Evolutionary conservation across 2,888 invertebrate species (phyloP), one percentile per base, ranked within the genome.

Genomic region (Cantharis nigra): DNA sequence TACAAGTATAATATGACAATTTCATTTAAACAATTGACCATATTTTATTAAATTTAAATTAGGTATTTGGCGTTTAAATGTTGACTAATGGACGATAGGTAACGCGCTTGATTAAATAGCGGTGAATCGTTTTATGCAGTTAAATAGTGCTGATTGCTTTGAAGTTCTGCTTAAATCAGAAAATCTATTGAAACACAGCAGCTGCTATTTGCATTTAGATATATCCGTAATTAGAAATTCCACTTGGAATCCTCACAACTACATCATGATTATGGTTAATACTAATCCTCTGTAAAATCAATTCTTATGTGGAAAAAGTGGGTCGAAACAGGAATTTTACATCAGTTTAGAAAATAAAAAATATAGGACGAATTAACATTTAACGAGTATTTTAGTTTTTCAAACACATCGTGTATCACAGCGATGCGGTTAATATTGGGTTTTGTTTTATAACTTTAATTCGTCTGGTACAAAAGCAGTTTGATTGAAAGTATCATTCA

Each of bases 111-210:
- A 79, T 75, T 26, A 33, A 70, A 64, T 70, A 28, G 30, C 30
- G 75, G 71, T 65, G 26, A 76, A 79, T 78, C 76, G 74, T 71
- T 78, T 79, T 76, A 75, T 80, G 69, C 79, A 71, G 78, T 80
- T 80, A 80, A 81, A 82, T 81, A 78, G 80, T 76, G 71, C 70
- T 80, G 80, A 80, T 82, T 81, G 80, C 80, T 81, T 81, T 79
- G 80, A 81, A 77, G 78, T 76, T 75, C 73, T 74, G 70, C 73
- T 72, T 49, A 64, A 30, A 72, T 75, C 73, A 79, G 72, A 78
- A 77, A 80, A 78, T 74, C 75, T 74, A 78, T 79, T 79, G 76
- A 75, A 77, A 71, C 71, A 73, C 67, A 77, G 73, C 79, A 71
- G 77, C 75, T 79, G 78, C 72, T 77, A 77, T 78, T 77, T 78